Evolutionary conservation across 2,113 vertebrate genomes (phyloP).

Genomic region (Catharus minimus): DNA sequence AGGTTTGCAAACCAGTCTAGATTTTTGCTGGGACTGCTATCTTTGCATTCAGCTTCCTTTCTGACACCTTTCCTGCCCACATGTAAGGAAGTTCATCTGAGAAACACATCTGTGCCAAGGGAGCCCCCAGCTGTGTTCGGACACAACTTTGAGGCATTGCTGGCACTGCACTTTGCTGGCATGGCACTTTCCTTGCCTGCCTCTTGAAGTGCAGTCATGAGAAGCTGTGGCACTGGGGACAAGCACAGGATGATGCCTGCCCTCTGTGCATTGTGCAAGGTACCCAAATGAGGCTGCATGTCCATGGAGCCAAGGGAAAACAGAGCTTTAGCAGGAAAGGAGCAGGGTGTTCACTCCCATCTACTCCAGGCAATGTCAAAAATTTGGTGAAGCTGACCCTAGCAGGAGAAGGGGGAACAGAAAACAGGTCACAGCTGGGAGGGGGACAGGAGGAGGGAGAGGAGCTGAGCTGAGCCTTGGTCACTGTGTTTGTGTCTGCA

Average conservation of each 20-base stretch:
- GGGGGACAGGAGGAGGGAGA: neutral
- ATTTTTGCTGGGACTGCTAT: neutral
- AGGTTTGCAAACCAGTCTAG: neutral
- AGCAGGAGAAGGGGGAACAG: neutral
- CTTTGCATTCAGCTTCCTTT: neutral
- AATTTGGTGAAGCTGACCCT: neutral
- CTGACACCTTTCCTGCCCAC: neutral
- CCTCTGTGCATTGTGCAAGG: fast-evolving
- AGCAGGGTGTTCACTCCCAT: neutral
- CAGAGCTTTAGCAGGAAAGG: neutral
- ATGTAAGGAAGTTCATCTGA: neutral
- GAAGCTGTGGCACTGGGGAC: fast-evolving
- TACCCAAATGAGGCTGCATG: neutral
- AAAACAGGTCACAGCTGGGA: neutral
- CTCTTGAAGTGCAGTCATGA: fast-evolving
- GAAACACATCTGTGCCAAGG: neutral
- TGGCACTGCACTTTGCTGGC: neutral
- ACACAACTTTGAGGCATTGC: neutral
- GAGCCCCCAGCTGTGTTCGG: neutral
- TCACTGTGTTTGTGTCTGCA: neutral
- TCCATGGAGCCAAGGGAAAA: neutral
- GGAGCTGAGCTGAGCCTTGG: fast-evolving
- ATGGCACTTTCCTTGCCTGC: neutral
- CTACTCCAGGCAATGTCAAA: neutral
- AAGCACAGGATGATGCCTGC: neutral